Conservation (phyloP, 2,113 vertebrate genomes). For the Acanthochromis polyacanthus region DNA sequence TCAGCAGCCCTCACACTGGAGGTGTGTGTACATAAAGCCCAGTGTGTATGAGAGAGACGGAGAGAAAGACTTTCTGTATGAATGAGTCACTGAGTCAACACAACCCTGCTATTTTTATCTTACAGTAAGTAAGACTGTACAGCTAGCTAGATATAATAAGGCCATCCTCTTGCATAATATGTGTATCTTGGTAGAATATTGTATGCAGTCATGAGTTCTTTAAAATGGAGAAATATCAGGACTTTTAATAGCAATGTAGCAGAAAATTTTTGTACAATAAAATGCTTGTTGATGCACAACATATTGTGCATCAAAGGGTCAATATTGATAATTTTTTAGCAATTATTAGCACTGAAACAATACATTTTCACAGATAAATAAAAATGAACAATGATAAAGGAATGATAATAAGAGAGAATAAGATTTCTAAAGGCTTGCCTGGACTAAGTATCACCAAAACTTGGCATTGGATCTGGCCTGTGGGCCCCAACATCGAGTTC, state of each 20-base stretch:
- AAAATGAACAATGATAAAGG: too few relatives aligned
- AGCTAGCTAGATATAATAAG: slow-evolving; percentile 11
- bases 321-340: too few relatives aligned
- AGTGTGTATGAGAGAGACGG: slow-evolving; percentile 12
- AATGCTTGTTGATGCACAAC: too few relatives aligned
- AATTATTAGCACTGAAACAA: too few relatives aligned
- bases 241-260: not conserved
- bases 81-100: slow-evolving; percentile 61
- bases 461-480: too few relatives aligned
- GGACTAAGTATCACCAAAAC: too few relatives aligned
- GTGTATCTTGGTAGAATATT: slow-evolving; percentile 26
- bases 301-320: too few relatives aligned
- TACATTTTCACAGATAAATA: too few relatives aligned
- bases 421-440: too few relatives aligned
- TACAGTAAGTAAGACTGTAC: slow-evolving; percentile 52
- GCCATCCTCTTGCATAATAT: slow-evolving; percentile 23
- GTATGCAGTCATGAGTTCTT: slow-evolving; percentile 4
- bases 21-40: slow-evolving; percentile 36
- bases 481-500: too few relatives aligned
- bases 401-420: too few relatives aligned
- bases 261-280: too few relatives aligned
- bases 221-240: not conserved
- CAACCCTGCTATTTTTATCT: slow-evolving; percentile 54
- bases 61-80: slow-evolving; percentile 29
- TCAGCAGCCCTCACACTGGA: slow-evolving; percentile 58